These are phyloP conservation scores for Epiblema foenella DNA, from an alignment of 2,888 invertebrate genomes.

Conservation along the genomic window DNA sequence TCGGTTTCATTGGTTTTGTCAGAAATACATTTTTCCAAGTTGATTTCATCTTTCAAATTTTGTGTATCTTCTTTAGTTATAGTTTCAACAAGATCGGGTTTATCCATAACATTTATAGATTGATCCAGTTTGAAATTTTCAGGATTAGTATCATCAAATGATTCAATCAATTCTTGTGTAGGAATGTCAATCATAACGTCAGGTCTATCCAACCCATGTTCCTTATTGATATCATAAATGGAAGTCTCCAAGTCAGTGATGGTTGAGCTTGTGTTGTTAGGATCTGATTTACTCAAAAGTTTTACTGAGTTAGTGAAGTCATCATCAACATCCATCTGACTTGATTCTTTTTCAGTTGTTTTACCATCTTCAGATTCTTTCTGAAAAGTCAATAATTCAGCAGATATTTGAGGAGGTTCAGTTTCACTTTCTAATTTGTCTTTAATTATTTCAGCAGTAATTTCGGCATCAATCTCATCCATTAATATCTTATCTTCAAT, in stretches of 20 bases:
- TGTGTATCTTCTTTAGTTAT: neutral
- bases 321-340: slow-evolving; percentile 31
- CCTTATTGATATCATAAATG: slow-evolving; percentile 45
- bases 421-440: slow-evolving; percentile 5
- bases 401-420: neutral
- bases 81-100: neutral
- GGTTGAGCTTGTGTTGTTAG: slow-evolving; percentile 16
- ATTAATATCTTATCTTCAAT: slow-evolving; percentile 45
- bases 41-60: slow-evolving; percentile 4
- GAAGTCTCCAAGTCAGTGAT: slow-evolving; percentile 22
- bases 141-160: slow-evolving; percentile 55
- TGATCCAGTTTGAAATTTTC: slow-evolving; percentile 41
- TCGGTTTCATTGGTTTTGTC: neutral
- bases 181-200: slow-evolving; percentile 77
- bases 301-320: neutral
- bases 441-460: slow-evolving; percentile 24
- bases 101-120: slow-evolving; percentile 1
- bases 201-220: slow-evolving; percentile 65
- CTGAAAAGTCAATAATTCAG: neutral
- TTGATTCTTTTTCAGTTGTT: neutral
- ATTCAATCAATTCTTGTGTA: slow-evolving; percentile 63
- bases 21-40: neutral
- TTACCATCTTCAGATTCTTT: neutral
- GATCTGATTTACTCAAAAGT: neutral
- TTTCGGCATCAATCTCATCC: slow-evolving; percentile 46